Conservation (phyloP, 2,888 invertebrate species). For the Coremacera marginata region DNA sequence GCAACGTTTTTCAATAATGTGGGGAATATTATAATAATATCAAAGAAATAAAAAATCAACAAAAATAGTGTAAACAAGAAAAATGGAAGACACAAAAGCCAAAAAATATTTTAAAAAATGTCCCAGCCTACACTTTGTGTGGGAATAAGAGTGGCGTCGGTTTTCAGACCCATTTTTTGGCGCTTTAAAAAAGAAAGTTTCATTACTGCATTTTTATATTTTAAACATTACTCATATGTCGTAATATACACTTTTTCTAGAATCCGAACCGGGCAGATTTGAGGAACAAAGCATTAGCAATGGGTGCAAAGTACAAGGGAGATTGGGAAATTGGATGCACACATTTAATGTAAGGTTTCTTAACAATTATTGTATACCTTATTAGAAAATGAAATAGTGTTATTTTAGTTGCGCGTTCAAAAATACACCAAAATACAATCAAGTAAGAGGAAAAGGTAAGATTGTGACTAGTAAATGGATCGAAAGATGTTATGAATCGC, state of each 20-base stretch:
- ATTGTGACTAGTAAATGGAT: slow-evolving; percentile 84
- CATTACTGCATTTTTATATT: too few relatives aligned
- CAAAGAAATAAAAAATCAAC: too few relatives aligned
- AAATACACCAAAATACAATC: slow-evolving; percentile 88
- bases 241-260: slow-evolving; percentile 63
- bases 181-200: too few relatives aligned
- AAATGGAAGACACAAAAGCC: too few relatives aligned
- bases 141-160: too few relatives aligned
- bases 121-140: too few relatives aligned
- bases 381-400: neutral
- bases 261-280: slow-evolving; percentile 82
- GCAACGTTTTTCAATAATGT: too few relatives aligned
- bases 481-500: slow-evolving; percentile 73
- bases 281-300: slow-evolving; percentile 76
- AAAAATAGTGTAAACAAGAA: too few relatives aligned
- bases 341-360: slow-evolving; percentile 82
- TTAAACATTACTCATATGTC: too few relatives aligned
- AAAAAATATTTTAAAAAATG: too few relatives aligned
- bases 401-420: slow-evolving; percentile 84
- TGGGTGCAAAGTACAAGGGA: slow-evolving; percentile 84
- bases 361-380: neutral
- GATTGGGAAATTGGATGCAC: slow-evolving; percentile 84
- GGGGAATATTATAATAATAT: too few relatives aligned
- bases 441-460: slow-evolving; percentile 74
- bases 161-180: too few relatives aligned